A percentile compares a stretch with the other conserved stretches of the same genome.
Evolutionary conservation across 92 coral and sea anemone genomes (phyloP).

Genomic region (Galaxea fascicularis): DNA sequence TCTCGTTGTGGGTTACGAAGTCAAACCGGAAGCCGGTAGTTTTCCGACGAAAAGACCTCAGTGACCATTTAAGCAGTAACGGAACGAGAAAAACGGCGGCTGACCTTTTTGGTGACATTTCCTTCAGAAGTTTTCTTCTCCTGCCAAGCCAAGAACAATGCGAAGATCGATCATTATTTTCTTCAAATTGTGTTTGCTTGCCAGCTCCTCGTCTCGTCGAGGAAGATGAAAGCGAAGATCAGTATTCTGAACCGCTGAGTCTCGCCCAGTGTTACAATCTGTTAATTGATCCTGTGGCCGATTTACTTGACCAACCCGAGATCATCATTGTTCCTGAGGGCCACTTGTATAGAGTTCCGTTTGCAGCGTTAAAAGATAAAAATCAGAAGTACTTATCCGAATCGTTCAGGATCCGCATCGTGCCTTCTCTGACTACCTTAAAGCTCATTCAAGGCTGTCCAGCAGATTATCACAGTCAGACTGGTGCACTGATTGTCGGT

Average conservation of each 20-base stretch:
- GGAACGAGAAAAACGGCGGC: neutral
- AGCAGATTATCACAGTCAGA: neutral
- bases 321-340: neutral
- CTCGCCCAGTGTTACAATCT: neutral
- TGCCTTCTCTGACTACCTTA: neutral
- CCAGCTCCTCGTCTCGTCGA: neutral
- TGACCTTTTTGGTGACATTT: neutral
- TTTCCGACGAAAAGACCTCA: neutral
- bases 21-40: neutral
- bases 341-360: neutral
- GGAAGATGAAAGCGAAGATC: neutral
- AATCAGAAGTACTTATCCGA: neutral
- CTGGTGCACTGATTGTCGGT: constrained; percentile 1
- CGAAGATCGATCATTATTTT: neutral
- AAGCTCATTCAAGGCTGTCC: neutral
- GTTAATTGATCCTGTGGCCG: neutral
- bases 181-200: neutral
- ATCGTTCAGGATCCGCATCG: neutral
- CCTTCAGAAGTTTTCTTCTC: neutral
- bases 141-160: neutral
- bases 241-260: neutral
- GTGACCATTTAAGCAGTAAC: neutral
- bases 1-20: neutral
- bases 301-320: neutral
- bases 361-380: neutral